phyloP scores from a whole-genome alignment of 2,113 vertebrate genomes.

The Zeus faber region DNA sequence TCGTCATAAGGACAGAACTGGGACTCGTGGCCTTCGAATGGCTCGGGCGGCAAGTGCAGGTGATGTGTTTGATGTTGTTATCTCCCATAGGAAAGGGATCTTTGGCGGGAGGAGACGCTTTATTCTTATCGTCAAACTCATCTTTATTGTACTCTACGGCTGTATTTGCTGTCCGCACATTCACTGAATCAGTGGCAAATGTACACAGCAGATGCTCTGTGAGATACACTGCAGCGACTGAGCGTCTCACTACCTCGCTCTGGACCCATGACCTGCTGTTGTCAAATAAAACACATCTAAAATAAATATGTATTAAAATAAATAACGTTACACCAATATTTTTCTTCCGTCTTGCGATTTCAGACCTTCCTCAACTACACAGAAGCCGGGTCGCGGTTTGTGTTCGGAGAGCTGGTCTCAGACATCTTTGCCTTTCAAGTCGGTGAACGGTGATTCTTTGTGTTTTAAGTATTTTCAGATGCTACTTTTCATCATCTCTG shows the following conservation, averaged over 20 bases:
- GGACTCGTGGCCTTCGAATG: constrained; percentile 83
- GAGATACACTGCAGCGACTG: too few relatives aligned
- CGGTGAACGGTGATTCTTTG: constrained; percentile 37
- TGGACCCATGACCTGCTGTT: neutral
- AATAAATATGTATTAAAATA: neutral
- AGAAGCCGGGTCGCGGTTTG: constrained; percentile 81
- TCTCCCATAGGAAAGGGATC: constrained; percentile 1
- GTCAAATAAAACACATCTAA: neutral
- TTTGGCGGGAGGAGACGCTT: constrained; percentile 6
- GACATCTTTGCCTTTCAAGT: constrained; percentile 92
- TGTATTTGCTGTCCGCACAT: constrained; percentile 2
- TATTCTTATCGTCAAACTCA: constrained; percentile 37
- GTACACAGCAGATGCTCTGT: neutral
- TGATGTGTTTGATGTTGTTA: constrained; percentile 53
- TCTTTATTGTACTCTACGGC: constrained; percentile 32
- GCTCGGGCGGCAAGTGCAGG: constrained; percentile 91
- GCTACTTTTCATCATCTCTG: too few relatives aligned
- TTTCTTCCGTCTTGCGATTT: constrained; percentile 18
- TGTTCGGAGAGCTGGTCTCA: constrained; percentile 83
- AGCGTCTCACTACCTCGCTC: too few relatives aligned
- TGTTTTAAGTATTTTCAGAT: too few relatives aligned
- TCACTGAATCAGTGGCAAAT: constrained; percentile 13
- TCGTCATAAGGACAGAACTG: constrained; percentile 87
- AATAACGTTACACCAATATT: neutral
- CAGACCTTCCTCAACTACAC: constrained; percentile 90